These are phyloP conservation scores for Gouania willdenowi DNA, from an alignment of 2,797 vertebrate species.

Conservation along the genomic window DNA sequence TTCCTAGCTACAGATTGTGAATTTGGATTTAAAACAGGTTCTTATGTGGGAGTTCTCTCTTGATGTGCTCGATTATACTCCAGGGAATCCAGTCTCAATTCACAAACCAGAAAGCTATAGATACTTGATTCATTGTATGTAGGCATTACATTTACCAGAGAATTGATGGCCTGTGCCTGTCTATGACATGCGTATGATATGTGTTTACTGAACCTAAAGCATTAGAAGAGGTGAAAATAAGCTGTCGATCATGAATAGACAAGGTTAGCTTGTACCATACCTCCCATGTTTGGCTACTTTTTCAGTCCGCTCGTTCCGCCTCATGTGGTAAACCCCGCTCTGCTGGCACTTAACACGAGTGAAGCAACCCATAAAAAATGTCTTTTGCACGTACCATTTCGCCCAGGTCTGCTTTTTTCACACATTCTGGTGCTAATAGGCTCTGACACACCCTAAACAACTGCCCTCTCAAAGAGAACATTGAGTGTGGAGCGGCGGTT, in stretches of 20 bases:
- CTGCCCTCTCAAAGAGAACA: slow-evolving; percentile 43
- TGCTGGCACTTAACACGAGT: slow-evolving; percentile 27
- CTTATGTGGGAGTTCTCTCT: too few relatives aligned
- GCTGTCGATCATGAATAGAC: slow-evolving; percentile 11
- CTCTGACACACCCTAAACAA: slow-evolving; percentile 62
- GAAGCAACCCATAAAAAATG: slow-evolving; percentile 42
- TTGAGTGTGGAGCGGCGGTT: slow-evolving; percentile 41
- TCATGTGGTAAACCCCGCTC: slow-evolving; percentile 31
- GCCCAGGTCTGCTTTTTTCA: slow-evolving; percentile 48
- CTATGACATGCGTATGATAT: too few relatives aligned
- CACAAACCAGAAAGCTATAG: too few relatives aligned
- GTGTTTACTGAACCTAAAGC: slow-evolving; percentile 22
- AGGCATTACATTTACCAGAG: too few relatives aligned
- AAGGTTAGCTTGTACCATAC: slow-evolving; percentile 19
- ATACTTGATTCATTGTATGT: too few relatives aligned
- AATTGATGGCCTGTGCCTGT: too few relatives aligned
- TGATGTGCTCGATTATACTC: too few relatives aligned
- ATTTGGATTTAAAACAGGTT: too few relatives aligned
- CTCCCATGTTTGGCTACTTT: slow-evolving; percentile 26
- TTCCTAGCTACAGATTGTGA: too few relatives aligned
- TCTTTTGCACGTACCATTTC: slow-evolving; percentile 38
- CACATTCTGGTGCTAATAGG: slow-evolving; percentile 64
- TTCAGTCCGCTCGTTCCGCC: slow-evolving; percentile 10
- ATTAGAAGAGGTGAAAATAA: slow-evolving; percentile 14
- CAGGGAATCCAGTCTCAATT: too few relatives aligned